phyloP scores from a whole-genome alignment of 2,888 invertebrate species.

The Trilocha varians region DNA sequence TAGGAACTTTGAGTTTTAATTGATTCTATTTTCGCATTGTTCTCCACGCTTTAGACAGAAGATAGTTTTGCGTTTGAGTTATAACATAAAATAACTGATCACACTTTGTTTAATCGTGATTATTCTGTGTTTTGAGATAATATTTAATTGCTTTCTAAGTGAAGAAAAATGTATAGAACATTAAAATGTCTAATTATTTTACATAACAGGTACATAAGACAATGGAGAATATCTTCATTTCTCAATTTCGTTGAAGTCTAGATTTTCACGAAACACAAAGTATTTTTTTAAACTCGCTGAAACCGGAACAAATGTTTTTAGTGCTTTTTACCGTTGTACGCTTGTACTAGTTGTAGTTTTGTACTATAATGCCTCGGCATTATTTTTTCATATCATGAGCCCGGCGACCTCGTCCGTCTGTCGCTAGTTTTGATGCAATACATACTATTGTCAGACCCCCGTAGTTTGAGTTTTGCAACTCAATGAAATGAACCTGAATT shows the following conservation, averaged over 20 bases:
- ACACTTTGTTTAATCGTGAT: too few relatives aligned
- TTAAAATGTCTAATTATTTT: too few relatives aligned
- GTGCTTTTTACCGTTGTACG: constrained; percentile 20
- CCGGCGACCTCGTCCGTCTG: constrained; percentile 39
- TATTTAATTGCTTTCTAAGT: background rate
- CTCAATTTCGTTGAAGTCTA: too few relatives aligned
- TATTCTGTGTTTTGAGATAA: background rate
- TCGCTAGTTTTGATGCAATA: constrained; percentile 43
- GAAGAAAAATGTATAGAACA: too few relatives aligned
- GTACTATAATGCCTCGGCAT: too few relatives aligned
- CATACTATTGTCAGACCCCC: constrained; percentile 35
- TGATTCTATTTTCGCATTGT: too few relatives aligned
- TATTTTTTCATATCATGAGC: constrained; percentile 28
- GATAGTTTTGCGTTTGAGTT: too few relatives aligned
- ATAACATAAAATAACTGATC: too few relatives aligned
- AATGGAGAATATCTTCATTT: too few relatives aligned
- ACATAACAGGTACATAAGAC: too few relatives aligned
- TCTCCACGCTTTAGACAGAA: too few relatives aligned
- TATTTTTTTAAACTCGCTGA: background rate
- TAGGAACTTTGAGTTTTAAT: too few relatives aligned
- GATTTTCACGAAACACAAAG: background rate
- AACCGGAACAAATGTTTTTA: background rate
- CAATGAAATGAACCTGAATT: constrained; percentile 26
- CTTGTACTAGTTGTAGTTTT: constrained; percentile 19
- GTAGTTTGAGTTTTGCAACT: constrained; percentile 32